Evolutionary conservation across 2,888 invertebrate genomes (phyloP), one percentile per base, ranked within the genome.

Genomic region (Sylvicola fuscatus): DNA sequence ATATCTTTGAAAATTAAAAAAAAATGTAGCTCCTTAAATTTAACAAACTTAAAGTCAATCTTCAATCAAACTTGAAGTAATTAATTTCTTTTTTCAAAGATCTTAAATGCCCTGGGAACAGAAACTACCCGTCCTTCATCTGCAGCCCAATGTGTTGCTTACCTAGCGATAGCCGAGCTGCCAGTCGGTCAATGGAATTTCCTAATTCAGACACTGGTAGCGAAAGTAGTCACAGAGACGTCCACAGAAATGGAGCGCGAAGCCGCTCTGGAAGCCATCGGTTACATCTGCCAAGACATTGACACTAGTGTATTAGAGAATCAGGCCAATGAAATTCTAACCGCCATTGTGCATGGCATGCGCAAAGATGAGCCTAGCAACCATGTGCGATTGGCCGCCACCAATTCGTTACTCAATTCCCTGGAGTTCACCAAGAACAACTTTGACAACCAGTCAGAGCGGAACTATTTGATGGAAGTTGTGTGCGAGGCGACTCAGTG

Each of bases 291-390:
- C 55, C 93, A 95, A 61, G 98, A 98, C 59, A 93, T 97, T 47
- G 82, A 90, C 49, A 84, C 89, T 36, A 89, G 90, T 48, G 87
- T 92, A 16, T 61, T 98, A 44, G 80, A 86, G 40, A 65, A 78
- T 39, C 89, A 93, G 54, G 87, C 93, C 17, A 97, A 98, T 62
- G 81, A 83, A 48, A 97, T 99, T 49, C 27, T 38, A 13, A 98
- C 98, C 14, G 98, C 98, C 14, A 99, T 99, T 46, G 90, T 98
- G 36, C 90, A 95, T 60, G 97, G 97, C 11, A 98, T 99, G 97
- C 73, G 93, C 43, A 81, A 82, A 45, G 80, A 80, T 39, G 93
- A 93, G 54, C 77, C 86, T 1, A 90, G 89, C 53, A 81, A 80
- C 54, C 82, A 95, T 59, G 97, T 99, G 3, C 71, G 89, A 41